Base-by-base conservation (phyloP, 1,140 invertebrate genomes). In the Apis laboriosa region DNA sequence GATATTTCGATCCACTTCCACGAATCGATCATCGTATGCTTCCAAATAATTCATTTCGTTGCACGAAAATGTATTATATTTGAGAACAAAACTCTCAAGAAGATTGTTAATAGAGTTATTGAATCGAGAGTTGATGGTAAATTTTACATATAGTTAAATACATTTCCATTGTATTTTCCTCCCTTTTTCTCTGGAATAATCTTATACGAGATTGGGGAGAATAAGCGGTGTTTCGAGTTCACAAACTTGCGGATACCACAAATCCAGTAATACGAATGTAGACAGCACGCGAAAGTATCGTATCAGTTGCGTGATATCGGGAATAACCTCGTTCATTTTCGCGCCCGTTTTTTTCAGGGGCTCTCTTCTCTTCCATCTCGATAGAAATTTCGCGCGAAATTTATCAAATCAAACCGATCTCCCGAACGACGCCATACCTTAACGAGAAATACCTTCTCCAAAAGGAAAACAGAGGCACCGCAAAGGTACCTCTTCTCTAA, bases 311-410 rank as follows among this genome's bases (percentile, higher is more conserved):
- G 56, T 72, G 77, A 68, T 79, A 79, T 72, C 49, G 67, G 77
- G 72, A 79, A 79, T 79, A 79, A 79, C 53, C 76, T 68, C 64
- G 76, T 68, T 77, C 9, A 55, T 64, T 66, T 68, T 68, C 68
- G 24, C 56, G 34, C 77, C 77, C 21, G 15, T 56, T n/a, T 61
- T 79, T 79, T 67, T 72, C 58, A 28, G 13, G 19, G 13, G 3
- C n/a, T 53, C 12, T 24, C 11, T 67, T 21, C 11, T 49, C 55
- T 9, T 28, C 13, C 1, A 13, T 60, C 19, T 7, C 21, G 3
- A 2, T 21, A 12, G 0, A 21, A 78, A 28, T 17, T 15, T 78
- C 34, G 34, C 2, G 9, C 9, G n/a, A 5, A 24, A 24, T 28
- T 64, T 53, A 64, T 77, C 49, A n/a, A 77, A 55, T 75, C 13